Evolutionary conservation across 2,888 invertebrate species (phyloP).

Genomic region (Rotaria socialis): DNA sequence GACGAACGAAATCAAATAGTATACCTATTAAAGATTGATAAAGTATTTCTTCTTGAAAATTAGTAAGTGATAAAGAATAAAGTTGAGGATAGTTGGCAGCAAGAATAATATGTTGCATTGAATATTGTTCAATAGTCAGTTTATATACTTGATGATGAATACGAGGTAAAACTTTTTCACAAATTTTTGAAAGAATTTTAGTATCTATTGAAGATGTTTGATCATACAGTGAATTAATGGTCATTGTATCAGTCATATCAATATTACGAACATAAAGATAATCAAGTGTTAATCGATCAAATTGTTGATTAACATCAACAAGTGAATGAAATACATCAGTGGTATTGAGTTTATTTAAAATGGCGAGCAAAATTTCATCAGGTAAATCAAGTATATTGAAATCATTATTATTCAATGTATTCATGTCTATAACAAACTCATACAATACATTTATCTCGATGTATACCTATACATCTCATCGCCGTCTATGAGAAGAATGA

Average conservation of each 20-base stretch:
- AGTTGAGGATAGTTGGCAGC: background rate
- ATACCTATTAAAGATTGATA: background rate
- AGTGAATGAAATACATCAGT: too few relatives aligned
- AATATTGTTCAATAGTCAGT: conserved; percentile 5
- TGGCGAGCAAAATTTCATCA: too few relatives aligned
- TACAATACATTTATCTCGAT: too few relatives aligned
- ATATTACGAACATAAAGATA: conserved; percentile 2
- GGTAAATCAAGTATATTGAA: too few relatives aligned
- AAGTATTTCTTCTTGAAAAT: background rate
- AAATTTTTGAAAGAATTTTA: conserved; percentile 15
- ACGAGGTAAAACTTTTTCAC: background rate
- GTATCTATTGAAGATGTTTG: background rate
- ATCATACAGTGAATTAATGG: background rate
- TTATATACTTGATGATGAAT: background rate
- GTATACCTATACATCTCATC: too few relatives aligned
- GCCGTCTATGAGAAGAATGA: too few relatives aligned
- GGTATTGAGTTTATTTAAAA: too few relatives aligned
- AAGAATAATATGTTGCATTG: background rate
- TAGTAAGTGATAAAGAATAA: background rate
- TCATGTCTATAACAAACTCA: too few relatives aligned
- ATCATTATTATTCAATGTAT: too few relatives aligned
- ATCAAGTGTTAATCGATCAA: background rate
- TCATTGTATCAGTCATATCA: background rate
- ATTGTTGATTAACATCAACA: too few relatives aligned
- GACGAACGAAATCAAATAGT: too few relatives aligned